Evolutionary conservation across 2,797 vertebrate genomes (phyloP).

Genomic region (Austrolebias charrua): DNA sequence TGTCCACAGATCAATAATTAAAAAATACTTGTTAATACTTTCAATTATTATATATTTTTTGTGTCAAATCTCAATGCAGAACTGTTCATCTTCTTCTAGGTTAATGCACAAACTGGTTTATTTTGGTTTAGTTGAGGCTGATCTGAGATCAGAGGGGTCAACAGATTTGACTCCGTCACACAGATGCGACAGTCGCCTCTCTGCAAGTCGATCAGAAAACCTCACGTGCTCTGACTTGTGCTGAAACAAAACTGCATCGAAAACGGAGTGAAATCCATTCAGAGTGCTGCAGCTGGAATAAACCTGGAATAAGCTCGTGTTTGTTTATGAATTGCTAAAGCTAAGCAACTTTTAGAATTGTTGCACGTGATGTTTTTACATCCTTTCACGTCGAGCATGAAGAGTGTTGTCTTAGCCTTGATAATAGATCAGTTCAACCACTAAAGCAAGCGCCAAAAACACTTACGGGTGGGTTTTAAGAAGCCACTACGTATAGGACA

Average conservation of each 20-base stretch:
- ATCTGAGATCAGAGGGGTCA: slow-evolving; percentile 9
- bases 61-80: not conserved
- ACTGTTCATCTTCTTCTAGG: not conserved
- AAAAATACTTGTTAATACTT: not conserved
- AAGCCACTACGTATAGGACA: slow-evolving; percentile 35
- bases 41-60: not conserved
- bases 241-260: slow-evolving; percentile 32
- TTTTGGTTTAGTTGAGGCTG: not conserved
- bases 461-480: slow-evolving; percentile 39
- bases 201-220: slow-evolving; percentile 43
- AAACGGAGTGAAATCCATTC: slow-evolving; percentile 34
- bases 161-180: slow-evolving; percentile 5
- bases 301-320: slow-evolving; percentile 21
- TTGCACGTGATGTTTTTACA: slow-evolving; percentile 37
- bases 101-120: not conserved
- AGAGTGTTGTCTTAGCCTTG: slow-evolving; percentile 33
- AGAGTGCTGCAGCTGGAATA: slow-evolving; percentile 21
- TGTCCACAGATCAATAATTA: not conserved
- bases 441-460: slow-evolving; percentile 50
- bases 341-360: slow-evolving; percentile 26
- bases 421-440: slow-evolving; percentile 37
- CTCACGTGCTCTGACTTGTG: slow-evolving; percentile 37
- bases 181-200: slow-evolving; percentile 11
- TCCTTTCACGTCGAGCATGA: slow-evolving; percentile 21
- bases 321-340: slow-evolving; percentile 44